A percentile compares a stretch with the other conserved stretches of the same genome.
These are phyloP conservation scores for Seriola rivoliana DNA, from an alignment of 2,113 vertebrate species.

Conservation along the genomic window DNA sequence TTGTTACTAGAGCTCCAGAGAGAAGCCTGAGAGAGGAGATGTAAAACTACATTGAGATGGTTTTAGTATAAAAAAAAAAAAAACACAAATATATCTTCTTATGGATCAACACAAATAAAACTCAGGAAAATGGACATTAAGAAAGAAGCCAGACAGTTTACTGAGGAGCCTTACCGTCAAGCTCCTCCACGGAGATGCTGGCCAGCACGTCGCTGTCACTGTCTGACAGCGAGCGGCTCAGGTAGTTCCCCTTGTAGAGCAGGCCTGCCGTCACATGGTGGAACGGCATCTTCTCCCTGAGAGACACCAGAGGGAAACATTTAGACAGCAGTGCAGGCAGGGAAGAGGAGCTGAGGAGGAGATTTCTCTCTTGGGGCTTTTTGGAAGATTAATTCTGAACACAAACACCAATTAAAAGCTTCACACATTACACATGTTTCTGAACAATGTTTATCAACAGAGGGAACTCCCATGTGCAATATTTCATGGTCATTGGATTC, in stretches of 20 bases:
- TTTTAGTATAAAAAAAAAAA: no score
- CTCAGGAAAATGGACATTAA: conserved; percentile 7
- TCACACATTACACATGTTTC: not conserved
- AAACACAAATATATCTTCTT: no score
- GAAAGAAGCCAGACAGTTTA: not conserved
- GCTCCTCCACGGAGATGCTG: conserved; percentile 96
- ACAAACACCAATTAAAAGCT: not conserved
- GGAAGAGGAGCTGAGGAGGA: not conserved
- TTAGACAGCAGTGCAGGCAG: not conserved
- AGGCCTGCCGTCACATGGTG: conserved; percentile 98
- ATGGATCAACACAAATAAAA: no score
- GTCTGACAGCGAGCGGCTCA: conserved; percentile 95
- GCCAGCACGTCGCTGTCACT: conserved; percentile 95
- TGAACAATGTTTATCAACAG: not conserved
- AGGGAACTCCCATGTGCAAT: not conserved
- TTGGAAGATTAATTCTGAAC: not conserved
- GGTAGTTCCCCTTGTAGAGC: conserved; percentile 98
- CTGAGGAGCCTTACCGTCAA: conserved; percentile 88
- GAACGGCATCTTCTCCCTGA: conserved; percentile 99
- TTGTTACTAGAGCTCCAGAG: no score
- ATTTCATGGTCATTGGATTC: not conserved
- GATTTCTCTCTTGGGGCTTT: not conserved
- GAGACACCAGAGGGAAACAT: not conserved
- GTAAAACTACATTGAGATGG: no score
- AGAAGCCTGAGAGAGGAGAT: no score